Conservation (phyloP, 2,888 invertebrate genomes). For the Protonemura montana region DNA sequence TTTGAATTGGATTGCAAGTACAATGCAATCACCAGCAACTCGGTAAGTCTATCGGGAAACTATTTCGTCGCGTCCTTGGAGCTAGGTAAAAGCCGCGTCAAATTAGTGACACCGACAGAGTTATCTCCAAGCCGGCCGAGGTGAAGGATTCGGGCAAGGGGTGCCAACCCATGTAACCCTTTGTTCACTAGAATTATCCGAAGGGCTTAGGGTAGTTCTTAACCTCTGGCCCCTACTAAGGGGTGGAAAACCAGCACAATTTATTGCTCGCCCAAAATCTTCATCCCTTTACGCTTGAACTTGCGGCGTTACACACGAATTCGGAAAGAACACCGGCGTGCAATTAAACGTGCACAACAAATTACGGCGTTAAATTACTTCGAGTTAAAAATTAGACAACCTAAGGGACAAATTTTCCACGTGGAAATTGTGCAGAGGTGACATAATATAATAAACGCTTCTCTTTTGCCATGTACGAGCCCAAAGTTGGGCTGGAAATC, state of each 20-base stretch:
- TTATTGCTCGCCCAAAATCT: conserved; percentile 29
- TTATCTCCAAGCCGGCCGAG: neutral
- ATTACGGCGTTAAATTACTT: neutral
- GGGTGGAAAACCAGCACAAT: conserved; percentile 31
- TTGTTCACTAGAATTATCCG: conserved; percentile 28
- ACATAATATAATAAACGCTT: neutral
- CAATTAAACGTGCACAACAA: neutral
- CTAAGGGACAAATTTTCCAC: neutral
- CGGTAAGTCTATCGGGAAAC: neutral
- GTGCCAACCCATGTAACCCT: conserved; percentile 24
- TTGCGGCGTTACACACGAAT: neutral
- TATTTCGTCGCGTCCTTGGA: neutral
- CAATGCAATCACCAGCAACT: too few relatives aligned
- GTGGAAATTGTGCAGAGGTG: neutral
- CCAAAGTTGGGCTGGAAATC: conserved; percentile 17
- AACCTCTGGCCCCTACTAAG: conserved; percentile 27
- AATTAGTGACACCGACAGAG: conserved; percentile 5
- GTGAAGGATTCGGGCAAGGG: conserved; percentile 8
- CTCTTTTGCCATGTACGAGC: neutral
- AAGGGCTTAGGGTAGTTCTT: conserved; percentile 38
- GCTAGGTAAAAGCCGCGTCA: conserved; percentile 18
- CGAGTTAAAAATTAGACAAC: neutral
- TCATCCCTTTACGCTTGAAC: conserved; percentile 16
- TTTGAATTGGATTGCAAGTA: too few relatives aligned
- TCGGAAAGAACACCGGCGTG: neutral